Conservation (phyloP, 2,113 vertebrate species). For the Myotis yumanensis region DNA sequence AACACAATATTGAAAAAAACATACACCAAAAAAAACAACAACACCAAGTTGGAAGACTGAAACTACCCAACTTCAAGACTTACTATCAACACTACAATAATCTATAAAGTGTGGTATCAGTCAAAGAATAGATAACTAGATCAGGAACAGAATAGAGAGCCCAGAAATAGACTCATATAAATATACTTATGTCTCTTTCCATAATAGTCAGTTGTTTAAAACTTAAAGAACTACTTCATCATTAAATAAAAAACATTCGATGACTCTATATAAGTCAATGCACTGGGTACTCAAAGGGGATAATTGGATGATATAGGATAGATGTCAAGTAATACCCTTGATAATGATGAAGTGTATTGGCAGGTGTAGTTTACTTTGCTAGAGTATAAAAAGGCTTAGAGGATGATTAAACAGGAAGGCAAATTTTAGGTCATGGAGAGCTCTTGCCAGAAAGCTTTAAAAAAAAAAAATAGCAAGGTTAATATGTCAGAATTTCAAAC, state of each 20-base stretch:
- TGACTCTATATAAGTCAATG: background rate
- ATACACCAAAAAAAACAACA: background rate
- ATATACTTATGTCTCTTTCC: background rate
- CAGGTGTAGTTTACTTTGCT: background rate
- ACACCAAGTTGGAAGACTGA: background rate
- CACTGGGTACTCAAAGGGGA: background rate
- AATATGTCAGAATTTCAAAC: slow-evolving; percentile 49
- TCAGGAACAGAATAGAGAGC: background rate
- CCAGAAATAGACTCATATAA: background rate
- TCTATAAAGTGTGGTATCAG: background rate
- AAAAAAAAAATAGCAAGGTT: background rate
- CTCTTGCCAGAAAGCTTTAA: slow-evolving; percentile 3
- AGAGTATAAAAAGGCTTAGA: slow-evolving; percentile 10
- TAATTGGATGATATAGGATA: background rate
- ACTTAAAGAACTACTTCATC: slow-evolving; percentile 37
- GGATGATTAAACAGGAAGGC: slow-evolving; percentile 26
- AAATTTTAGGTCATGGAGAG: background rate
- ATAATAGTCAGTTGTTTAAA: slow-evolving; percentile 26
- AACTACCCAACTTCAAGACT: background rate
- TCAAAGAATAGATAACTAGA: background rate
- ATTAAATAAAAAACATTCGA: slow-evolving; percentile 37
- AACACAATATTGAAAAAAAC: background rate
- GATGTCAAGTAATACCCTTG: background rate
- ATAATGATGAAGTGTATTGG: background rate
- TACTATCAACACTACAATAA: background rate